phyloP scores from a whole-genome alignment of 2,113 vertebrate species.

The Sylvilagus bachmani region DNA sequence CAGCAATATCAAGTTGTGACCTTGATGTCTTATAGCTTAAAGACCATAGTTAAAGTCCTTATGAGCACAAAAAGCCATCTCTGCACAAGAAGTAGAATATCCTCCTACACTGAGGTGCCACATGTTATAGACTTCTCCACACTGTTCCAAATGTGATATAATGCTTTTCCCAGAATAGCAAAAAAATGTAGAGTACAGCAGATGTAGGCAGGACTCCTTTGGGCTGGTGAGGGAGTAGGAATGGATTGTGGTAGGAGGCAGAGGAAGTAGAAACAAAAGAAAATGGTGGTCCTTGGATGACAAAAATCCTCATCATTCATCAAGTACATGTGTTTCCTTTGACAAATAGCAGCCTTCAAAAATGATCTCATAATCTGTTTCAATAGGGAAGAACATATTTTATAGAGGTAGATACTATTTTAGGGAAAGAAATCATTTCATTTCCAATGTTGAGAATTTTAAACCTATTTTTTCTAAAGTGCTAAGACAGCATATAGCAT shows the following conservation, averaged over 20 bases:
- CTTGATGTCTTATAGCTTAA: constrained; percentile 47
- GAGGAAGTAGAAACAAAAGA: background rate
- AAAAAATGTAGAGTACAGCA: background rate
- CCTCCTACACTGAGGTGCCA: background rate
- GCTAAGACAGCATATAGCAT: background rate
- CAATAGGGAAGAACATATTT: background rate
- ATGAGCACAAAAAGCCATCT: constrained; percentile 31
- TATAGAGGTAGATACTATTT: background rate
- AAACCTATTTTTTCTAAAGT: background rate
- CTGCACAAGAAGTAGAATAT: background rate
- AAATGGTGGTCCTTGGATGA: background rate
- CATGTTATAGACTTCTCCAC: background rate
- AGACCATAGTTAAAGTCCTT: constrained; percentile 43
- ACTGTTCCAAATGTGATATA: background rate
- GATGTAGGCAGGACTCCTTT: background rate
- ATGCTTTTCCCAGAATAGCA: background rate
- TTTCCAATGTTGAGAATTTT: background rate
- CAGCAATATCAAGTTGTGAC: background rate
- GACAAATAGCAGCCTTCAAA: background rate
- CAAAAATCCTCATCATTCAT: background rate
- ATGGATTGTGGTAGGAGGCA: background rate
- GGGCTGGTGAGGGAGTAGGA: background rate
- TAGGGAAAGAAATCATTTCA: background rate
- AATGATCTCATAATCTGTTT: background rate
- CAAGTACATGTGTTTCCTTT: background rate